Evolutionary conservation across 2,888 invertebrate species (phyloP).

Genomic region (Pristionchus entomophagus): DNA sequence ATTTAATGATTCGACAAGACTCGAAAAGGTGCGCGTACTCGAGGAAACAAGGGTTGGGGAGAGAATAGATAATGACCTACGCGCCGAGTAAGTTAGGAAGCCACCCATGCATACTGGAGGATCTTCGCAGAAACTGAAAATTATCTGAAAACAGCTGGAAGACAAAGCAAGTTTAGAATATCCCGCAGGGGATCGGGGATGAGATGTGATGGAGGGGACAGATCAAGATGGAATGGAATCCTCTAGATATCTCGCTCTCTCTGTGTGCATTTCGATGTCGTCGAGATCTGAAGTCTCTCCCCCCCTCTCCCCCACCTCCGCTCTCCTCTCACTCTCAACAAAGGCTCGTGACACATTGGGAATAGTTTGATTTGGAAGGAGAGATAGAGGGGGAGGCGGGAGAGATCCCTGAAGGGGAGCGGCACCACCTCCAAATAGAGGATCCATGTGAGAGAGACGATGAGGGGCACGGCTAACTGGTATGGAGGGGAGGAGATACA

Average conservation of each 20-base stretch:
- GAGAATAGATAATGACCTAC: constrained; percentile 15
- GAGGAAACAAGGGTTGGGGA: constrained; percentile 1
- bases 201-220: constrained; percentile 3
- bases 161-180: not conserved
- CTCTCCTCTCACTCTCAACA: constrained; percentile 5
- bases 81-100: constrained; percentile 4
- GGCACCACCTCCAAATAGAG: constrained; percentile 35
- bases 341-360: constrained; percentile 46
- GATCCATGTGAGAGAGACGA: not conserved
- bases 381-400: not conserved
- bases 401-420: constrained; percentile 14
- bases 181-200: not conserved
- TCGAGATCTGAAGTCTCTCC: constrained; percentile 29
- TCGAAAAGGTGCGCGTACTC: not conserved
- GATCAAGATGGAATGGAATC: constrained; percentile 37
- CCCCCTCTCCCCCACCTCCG: too few species aligned
- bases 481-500: not conserved
- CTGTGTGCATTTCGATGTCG: constrained; percentile 30
- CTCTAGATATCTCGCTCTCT: constrained; percentile 8
- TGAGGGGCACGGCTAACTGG: constrained; percentile 11
- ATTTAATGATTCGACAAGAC: not conserved
- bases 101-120: not conserved
- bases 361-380: constrained; percentile 46
- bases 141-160: too few species aligned
- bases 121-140: too few species aligned